Conservation (phyloP, 2,797 vertebrate genomes). For the Cyclura pinguis region DNA sequence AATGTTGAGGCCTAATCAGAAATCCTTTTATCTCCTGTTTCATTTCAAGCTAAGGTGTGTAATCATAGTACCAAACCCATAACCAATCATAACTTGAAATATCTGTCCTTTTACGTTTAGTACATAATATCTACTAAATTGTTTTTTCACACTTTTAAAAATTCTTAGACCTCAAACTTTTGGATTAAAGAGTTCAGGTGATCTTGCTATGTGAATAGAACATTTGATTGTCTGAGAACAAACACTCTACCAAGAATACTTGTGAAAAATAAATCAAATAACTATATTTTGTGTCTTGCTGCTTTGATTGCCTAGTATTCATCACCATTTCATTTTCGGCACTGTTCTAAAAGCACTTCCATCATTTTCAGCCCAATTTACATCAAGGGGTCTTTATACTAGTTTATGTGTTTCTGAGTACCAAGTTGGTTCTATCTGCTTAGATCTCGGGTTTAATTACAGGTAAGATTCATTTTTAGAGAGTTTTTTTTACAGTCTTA, state of each 20-base stretch:
- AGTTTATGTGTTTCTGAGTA: not conserved
- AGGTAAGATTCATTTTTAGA: slow-evolving; percentile 33
- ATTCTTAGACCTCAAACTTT: slow-evolving; percentile 61
- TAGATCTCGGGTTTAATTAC: slow-evolving; percentile 62
- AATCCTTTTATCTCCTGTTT: not conserved
- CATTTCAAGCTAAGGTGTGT: not conserved
- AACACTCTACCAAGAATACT: slow-evolving; percentile 54
- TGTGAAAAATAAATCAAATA: slow-evolving; percentile 73
- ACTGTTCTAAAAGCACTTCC: slow-evolving; percentile 57
- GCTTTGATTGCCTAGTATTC: slow-evolving; percentile 64
- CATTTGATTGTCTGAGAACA: slow-evolving; percentile 38
- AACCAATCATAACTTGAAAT: not conserved
- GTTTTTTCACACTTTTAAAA: slow-evolving; percentile 69
- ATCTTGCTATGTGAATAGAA: slow-evolving; percentile 47
- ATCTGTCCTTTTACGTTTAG: not conserved
- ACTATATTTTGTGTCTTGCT: slow-evolving; percentile 58
- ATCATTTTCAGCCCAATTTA: slow-evolving; percentile 6
- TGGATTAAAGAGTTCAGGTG: slow-evolving; percentile 64
- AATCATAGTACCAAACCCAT: not conserved
- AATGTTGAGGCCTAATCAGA: not conserved
- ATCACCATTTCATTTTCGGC: slow-evolving; percentile 56
- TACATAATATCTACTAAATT: slow-evolving; percentile 35
- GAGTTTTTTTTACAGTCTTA: slow-evolving; percentile 19
- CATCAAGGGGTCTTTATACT: slow-evolving; percentile 5
- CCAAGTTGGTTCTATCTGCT: slow-evolving; percentile 52